Percentiles rank a stretch among this genome's conserved stretches.
Evolutionary conservation across 1,140 invertebrate species (phyloP).

Genomic region (Lethrus apterus): DNA sequence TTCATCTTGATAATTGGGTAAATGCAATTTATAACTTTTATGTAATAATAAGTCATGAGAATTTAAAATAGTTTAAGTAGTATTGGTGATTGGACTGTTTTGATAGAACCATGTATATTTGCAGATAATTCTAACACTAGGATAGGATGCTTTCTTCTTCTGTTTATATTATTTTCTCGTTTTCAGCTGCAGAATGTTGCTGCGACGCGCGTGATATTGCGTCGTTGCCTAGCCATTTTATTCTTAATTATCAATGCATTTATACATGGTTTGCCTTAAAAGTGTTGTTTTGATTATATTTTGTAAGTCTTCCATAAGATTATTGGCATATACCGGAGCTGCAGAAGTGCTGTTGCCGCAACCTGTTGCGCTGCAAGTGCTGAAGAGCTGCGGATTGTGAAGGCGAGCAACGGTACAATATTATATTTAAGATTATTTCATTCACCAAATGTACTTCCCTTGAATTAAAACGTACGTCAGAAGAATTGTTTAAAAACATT

Average conservation of each 20-base stretch:
- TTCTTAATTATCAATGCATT: constrained; percentile 24
- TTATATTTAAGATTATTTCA: constrained; percentile 25
- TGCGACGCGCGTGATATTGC: constrained; percentile 6
- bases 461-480: constrained; percentile 10
- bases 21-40: background rate
- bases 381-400: constrained; percentile 36
- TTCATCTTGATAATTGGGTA: background rate
- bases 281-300: constrained; percentile 43
- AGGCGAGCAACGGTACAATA: constrained; percentile 41
- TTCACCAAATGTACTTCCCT: constrained; percentile 12
- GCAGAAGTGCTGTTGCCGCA: constrained; percentile 37
- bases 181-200: constrained; percentile 4
- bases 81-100: constrained; percentile 29
- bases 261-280: constrained; percentile 39
- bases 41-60: background rate
- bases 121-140: constrained; percentile 18
- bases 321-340: constrained; percentile 36
- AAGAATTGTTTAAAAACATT: background rate
- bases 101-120: constrained; percentile 37
- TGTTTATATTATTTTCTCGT: constrained; percentile 3
- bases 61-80: constrained; percentile 9
- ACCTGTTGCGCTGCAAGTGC: constrained; percentile 34
- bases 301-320: constrained; percentile 42
- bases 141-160: constrained; percentile 2
- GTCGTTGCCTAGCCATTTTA: constrained; percentile 1